A percentile compares a stretch with the other conserved stretches of the same genome.
phyloP scores from a whole-genome alignment of 2,888 invertebrate genomes.

The Drosophila infuscata region DNA sequence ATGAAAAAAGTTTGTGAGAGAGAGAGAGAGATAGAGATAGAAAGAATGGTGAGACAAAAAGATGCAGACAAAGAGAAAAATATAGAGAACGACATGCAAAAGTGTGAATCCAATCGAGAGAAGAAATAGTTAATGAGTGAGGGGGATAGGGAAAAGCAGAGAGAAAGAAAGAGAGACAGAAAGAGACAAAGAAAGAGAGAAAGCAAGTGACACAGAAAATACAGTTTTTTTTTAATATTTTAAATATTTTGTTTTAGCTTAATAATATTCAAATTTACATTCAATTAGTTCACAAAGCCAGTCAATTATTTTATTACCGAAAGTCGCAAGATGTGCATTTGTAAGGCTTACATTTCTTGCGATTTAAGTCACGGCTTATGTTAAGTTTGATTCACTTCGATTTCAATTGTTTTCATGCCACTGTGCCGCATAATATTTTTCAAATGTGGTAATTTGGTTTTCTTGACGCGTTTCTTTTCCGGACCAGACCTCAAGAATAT shows the following conservation, averaged over 20 bases:
- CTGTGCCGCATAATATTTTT: constrained; percentile 45
- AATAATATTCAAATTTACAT: neutral
- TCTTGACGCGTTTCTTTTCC: constrained; percentile 38
- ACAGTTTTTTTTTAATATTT: neutral
- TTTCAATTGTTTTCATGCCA: constrained; percentile 14
- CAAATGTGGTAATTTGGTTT: constrained; percentile 74
- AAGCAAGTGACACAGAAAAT: neutral
- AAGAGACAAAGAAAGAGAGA: neutral
- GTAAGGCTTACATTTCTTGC: neutral
- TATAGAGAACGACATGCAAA: neutral
- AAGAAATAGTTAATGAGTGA: neutral
- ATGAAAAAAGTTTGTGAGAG: too few species aligned
- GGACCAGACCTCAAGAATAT: constrained; percentile 2
- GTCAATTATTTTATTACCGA: neutral
- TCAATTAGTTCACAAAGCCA: neutral
- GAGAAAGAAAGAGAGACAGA: neutral
- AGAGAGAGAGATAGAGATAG: neutral
- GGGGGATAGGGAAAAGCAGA: neutral
- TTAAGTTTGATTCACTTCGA: neutral
- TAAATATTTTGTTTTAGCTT: neutral
- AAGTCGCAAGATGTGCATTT: neutral
- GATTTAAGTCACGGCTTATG: neutral
- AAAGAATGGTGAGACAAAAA: neutral
- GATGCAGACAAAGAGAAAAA: neutral
- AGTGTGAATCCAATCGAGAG: neutral